A percentile compares a stretch with the other conserved stretches of the same genome.
Evolutionary conservation across 2,113 vertebrate species (phyloP).

Genomic region (Delphinapterus leucas): DNA sequence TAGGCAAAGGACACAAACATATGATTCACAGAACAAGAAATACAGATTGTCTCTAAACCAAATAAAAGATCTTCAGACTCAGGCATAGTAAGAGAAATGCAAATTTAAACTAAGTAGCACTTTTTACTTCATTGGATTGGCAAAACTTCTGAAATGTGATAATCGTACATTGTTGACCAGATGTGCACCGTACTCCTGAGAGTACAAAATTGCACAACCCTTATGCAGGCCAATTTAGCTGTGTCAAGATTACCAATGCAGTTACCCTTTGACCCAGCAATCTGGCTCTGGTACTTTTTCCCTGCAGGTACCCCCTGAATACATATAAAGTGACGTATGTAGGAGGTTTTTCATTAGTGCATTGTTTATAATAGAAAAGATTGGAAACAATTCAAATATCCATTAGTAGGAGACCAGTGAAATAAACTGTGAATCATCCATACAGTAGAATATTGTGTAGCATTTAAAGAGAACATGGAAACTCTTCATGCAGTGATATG

Average conservation of each 20-base stretch:
- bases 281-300: background rate
- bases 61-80: background rate
- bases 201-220: background rate
- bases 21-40: background rate
- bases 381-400: slow-evolving; percentile 50
- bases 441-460: background rate
- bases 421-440: background rate
- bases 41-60: background rate
- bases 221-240: background rate
- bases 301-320: slow-evolving; percentile 12
- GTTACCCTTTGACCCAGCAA: background rate
- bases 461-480: slow-evolving; percentile 13
- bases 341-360: slow-evolving; percentile 14
- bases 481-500: background rate
- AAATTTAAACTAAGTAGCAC: background rate
- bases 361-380: slow-evolving; percentile 54
- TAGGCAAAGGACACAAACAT: background rate
- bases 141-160: background rate
- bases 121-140: slow-evolving; percentile 10
- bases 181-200: background rate
- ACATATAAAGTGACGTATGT: background rate
- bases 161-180: background rate
- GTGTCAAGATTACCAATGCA: background rate
- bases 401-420: slow-evolving; percentile 15
- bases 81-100: background rate